Percentiles rank a stretch among this genome's conserved stretches.
phyloP scores from a whole-genome alignment of 2,888 invertebrate genomes.

The Synergus umbraculus region DNA sequence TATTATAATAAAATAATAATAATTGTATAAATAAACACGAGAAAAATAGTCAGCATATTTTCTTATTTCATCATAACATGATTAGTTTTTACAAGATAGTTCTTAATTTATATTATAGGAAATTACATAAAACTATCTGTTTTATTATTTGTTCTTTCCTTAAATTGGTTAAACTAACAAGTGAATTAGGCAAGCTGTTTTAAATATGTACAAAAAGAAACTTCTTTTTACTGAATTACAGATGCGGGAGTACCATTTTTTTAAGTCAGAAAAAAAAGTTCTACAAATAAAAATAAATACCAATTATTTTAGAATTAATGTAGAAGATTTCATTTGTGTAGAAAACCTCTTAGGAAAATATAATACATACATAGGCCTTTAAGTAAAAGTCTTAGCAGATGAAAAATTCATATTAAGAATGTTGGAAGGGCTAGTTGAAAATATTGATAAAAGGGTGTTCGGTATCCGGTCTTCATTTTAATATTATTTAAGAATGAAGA shows the following conservation, averaged over 20 bases:
- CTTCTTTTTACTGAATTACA: not conserved
- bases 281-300: not conserved
- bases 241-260: not conserved
- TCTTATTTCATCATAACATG: constrained; percentile 52
- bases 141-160: not conserved
- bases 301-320: not conserved
- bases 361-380: not conserved
- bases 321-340: not conserved
- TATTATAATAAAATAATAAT: constrained; percentile 68
- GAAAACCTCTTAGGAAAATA: not conserved
- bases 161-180: not conserved
- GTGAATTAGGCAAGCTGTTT: not conserved
- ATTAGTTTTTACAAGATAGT: not conserved
- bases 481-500: not conserved
- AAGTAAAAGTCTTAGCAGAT: not conserved
- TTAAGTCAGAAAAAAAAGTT: not conserved
- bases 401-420: too few species aligned
- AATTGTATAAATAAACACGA: constrained; percentile 71
- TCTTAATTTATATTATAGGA: not conserved
- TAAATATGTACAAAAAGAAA: constrained; percentile 14
- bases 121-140: not conserved
- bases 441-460: not conserved
- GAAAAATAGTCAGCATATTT: constrained; percentile 60
- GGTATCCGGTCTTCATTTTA: not conserved
- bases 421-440: too few species aligned